Conservation (phyloP, 2,888 invertebrate species). For the Polia nebulosa region DNA sequence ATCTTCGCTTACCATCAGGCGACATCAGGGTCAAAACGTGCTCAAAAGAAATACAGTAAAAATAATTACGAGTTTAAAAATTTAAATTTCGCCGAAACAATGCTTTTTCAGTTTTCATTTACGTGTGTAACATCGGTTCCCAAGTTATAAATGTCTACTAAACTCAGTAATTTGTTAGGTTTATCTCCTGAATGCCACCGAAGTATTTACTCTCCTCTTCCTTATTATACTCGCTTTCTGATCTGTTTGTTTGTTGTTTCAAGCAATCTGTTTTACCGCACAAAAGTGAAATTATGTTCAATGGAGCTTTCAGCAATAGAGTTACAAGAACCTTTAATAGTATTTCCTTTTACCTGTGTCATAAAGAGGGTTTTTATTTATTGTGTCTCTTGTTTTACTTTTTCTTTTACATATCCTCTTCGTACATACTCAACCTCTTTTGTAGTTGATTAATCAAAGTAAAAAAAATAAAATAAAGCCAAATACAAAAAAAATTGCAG, state of each 20-base stretch:
- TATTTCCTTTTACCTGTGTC: slow-evolving; percentile 28
- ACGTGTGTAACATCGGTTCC: neutral
- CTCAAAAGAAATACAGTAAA: too few relatives aligned
- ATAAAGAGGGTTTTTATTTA: slow-evolving; percentile 2
- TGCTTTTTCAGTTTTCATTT: neutral
- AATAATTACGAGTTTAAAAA: neutral
- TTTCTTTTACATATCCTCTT: neutral
- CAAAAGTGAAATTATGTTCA: slow-evolving; percentile 45
- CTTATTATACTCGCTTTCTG: slow-evolving; percentile 40
- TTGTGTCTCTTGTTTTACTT: neutral
- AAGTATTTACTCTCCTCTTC: slow-evolving; percentile 48
- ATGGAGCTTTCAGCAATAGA: slow-evolving; percentile 34
- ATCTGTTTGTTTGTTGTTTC: slow-evolving; percentile 54
- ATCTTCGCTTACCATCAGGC: too few relatives aligned
- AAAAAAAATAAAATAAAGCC: too few relatives aligned
- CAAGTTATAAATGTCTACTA: slow-evolving; percentile 10
- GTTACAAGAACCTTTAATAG: slow-evolving; percentile 20
- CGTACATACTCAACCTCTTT: neutral
- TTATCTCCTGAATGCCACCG: slow-evolving; percentile 31
- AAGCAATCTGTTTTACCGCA: slow-evolving; percentile 29
- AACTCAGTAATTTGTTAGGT: slow-evolving; percentile 46
- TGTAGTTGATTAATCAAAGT: slow-evolving; percentile 12
- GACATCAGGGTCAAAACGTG: too few relatives aligned
- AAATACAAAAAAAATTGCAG: too few relatives aligned
- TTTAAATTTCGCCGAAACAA: neutral